phyloP scores from a whole-genome alignment of 2,888 invertebrate species.

The Hemicrepidius hirtus region DNA sequence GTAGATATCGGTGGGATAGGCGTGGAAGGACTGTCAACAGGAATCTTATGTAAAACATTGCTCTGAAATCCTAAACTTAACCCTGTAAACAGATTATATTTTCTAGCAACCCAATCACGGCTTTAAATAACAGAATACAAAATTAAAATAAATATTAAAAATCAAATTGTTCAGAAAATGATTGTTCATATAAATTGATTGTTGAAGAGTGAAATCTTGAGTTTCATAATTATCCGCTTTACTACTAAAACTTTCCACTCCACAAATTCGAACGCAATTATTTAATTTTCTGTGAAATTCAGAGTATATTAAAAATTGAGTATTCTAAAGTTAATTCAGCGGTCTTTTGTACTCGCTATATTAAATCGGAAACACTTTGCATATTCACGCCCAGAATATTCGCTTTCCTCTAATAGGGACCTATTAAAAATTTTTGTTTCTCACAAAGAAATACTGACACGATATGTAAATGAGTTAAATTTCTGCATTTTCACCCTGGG shows the following conservation, averaged over 20 bases:
- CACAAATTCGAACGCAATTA: neutral
- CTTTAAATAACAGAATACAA: too few relatives aligned
- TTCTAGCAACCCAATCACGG: too few relatives aligned
- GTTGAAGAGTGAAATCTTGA: neutral
- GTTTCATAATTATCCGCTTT: neutral
- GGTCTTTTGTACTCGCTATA: neutral
- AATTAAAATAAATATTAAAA: slow-evolving; percentile 1
- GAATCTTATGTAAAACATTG: too few relatives aligned
- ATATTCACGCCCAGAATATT: neutral
- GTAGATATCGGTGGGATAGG: too few relatives aligned
- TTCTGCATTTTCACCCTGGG: too few relatives aligned
- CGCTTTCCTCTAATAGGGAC: neutral
- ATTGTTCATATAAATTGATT: neutral
- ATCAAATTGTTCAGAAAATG: neutral
- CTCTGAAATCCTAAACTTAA: too few relatives aligned
- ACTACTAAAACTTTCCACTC: neutral
- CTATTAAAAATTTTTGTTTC: neutral
- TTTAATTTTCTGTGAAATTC: neutral
- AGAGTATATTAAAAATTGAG: neutral
- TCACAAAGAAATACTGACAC: neutral
- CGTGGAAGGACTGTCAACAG: too few relatives aligned
- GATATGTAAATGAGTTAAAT: neutral
- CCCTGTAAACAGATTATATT: too few relatives aligned
- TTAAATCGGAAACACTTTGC: slow-evolving; percentile 7
- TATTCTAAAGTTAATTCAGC: neutral